phyloP scores from a whole-genome alignment of 2,888 invertebrate genomes.

The Chymomyza amoena region DNA sequence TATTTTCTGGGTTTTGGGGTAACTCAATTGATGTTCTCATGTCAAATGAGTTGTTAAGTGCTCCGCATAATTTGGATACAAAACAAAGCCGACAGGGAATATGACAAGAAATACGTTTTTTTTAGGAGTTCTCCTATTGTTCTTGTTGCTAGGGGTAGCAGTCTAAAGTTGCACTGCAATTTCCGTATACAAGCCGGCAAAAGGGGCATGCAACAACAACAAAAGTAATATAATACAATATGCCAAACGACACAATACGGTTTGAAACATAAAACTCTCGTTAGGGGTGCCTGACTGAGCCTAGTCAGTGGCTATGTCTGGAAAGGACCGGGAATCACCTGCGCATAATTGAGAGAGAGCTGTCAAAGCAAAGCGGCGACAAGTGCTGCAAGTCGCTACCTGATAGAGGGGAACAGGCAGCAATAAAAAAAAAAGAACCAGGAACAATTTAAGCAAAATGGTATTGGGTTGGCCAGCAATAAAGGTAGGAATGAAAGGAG shows the following conservation, averaged over 20 bases:
- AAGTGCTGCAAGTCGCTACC: constrained; percentile 29
- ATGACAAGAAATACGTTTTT: not conserved
- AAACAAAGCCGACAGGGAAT: not conserved
- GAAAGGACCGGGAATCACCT: constrained; percentile 42
- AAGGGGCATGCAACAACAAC: constrained; percentile 6
- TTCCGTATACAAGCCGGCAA: constrained; percentile 25
- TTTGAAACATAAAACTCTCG: constrained; percentile 50
- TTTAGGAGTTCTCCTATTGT: not conserved
- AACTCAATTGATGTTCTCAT: not conserved
- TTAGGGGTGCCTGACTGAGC: not conserved
- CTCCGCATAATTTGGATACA: not conserved
- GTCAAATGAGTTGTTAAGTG: constrained; percentile 5
- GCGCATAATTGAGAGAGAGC: constrained; percentile 62
- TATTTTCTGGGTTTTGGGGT: not conserved
- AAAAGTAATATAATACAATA: constrained; percentile 53
- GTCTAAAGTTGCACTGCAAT: constrained; percentile 39
- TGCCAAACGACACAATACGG: constrained; percentile 32
- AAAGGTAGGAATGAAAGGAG: not conserved
- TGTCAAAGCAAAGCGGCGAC: constrained; percentile 61
- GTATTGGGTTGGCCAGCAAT: not conserved
- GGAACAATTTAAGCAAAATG: not conserved
- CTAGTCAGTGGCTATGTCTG: not conserved
- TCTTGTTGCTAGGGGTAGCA: not conserved
- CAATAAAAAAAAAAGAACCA: constrained; percentile 13
- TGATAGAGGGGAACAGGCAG: not conserved